phyloP scores from a whole-genome alignment of 2,888 invertebrate species.

The Mayetiola destructor region DNA sequence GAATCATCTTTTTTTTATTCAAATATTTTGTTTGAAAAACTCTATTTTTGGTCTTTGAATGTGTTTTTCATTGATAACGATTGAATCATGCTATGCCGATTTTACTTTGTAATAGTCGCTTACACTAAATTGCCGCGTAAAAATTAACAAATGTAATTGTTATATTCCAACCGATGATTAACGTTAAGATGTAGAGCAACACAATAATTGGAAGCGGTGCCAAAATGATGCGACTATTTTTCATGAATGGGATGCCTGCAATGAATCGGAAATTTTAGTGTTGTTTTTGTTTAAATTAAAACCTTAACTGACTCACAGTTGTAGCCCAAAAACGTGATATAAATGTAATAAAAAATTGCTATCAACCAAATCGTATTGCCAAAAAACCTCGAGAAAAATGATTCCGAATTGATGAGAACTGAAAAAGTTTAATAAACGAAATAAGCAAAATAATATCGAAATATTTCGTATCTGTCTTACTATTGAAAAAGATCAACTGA shows the following conservation, averaged over 20 bases:
- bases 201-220: slow-evolving; percentile 67
- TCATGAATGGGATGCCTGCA: slow-evolving; percentile 73
- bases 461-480: slow-evolving; percentile 40
- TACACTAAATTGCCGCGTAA: too few species aligned
- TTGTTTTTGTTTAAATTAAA: not conserved
- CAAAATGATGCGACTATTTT: slow-evolving; percentile 70
- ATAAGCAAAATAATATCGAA: slow-evolving; percentile 24
- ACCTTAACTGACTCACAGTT: slow-evolving; percentile 62
- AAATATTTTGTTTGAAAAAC: too few species aligned
- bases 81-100: too few species aligned
- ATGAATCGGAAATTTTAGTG: slow-evolving; percentile 20
- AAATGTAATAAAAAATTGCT: slow-evolving; percentile 81
- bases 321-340: slow-evolving; percentile 94
- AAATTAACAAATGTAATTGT: slow-evolving; percentile 67
- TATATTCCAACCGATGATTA: slow-evolving; percentile 71
- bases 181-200: slow-evolving; percentile 60
- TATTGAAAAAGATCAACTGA: slow-evolving; percentile 75
- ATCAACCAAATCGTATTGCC: slow-evolving; percentile 91
- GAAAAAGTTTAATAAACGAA: slow-evolving; percentile 28
- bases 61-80: too few species aligned
- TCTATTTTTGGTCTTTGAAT: too few species aligned
- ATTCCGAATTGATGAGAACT: slow-evolving; percentile 63
- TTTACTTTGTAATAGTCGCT: too few species aligned
- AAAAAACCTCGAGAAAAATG: slow-evolving; percentile 66
- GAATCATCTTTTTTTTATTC: too few species aligned